Conservation (phyloP, 2,888 invertebrate species). For the Polydesmus complanatus region DNA sequence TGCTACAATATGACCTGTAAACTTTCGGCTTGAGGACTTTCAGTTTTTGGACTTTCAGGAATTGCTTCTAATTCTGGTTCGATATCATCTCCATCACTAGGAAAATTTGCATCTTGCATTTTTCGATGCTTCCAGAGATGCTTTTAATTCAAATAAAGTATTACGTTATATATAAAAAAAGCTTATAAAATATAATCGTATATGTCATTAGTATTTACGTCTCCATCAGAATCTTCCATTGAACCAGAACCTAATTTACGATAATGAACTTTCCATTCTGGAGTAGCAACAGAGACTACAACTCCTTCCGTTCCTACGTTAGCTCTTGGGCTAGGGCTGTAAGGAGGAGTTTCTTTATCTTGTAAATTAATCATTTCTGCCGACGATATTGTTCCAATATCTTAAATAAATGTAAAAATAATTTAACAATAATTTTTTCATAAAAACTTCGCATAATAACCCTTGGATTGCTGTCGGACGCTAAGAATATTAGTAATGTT, state of each 20-base stretch:
- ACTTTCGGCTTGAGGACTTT: conserved; percentile 68
- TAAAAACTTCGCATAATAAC: not conserved
- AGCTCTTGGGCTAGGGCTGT: conserved; percentile 24
- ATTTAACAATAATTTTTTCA: not conserved
- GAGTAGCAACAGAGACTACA: conserved; percentile 12
- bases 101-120: conserved; percentile 19
- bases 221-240: not conserved
- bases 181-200: too few species aligned
- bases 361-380: conserved; percentile 34
- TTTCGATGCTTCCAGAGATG: conserved; percentile 21
- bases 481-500: conserved; percentile 52
- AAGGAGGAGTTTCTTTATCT: conserved; percentile 33
- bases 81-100: conserved; percentile 48
- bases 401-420: conserved; percentile 21
- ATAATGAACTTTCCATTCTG: conserved; percentile 18
- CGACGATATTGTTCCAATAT: conserved; percentile 33
- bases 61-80: conserved; percentile 80
- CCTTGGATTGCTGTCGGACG: conserved; percentile 9
- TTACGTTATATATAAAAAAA: too few species aligned
- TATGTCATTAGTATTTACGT: not conserved
- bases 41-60: conserved; percentile 64
- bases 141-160: too few species aligned
- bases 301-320: conserved; percentile 12
- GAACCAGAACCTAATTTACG: conserved; percentile 6
- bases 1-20: conserved; percentile 37